Conservation (phyloP, 2,113 vertebrate species). For the Myocastor coypus region DNA sequence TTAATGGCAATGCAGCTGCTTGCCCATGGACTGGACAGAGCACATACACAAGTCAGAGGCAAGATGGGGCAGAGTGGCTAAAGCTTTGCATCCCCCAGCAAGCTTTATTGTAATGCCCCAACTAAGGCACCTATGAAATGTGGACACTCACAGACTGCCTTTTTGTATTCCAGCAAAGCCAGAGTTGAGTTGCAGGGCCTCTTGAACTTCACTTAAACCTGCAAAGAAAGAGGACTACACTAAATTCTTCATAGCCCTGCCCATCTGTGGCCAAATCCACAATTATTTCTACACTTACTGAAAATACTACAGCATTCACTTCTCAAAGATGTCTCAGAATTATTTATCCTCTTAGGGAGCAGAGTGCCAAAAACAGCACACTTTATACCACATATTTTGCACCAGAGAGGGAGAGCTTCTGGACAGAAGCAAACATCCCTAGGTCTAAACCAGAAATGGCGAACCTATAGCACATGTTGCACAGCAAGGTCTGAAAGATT, state of each 20-base stretch:
- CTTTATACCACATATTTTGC: background rate
- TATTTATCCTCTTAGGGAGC: background rate
- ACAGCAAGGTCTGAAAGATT: background rate
- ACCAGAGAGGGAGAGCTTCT: background rate
- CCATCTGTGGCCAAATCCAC: background rate
- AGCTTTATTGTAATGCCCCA: background rate
- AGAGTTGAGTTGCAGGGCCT: background rate
- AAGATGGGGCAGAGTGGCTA: background rate
- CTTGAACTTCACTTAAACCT: background rate
- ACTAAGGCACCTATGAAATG: background rate
- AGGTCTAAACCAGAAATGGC: background rate
- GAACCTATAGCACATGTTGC: background rate
- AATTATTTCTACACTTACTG: background rate
- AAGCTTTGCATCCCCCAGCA: background rate
- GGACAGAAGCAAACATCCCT: background rate
- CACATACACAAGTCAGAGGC: background rate
- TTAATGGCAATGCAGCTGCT: background rate
- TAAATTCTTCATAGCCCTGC: background rate
- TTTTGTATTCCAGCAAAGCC: background rate
- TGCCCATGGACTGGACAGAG: rapidly evolving
- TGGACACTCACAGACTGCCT: background rate
- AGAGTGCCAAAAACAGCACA: background rate
- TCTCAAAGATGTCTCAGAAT: background rate
- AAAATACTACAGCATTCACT: background rate
- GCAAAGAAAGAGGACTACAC: background rate